These are phyloP conservation scores for Etia nguti DNA, from an alignment of 2,113 vertebrate genomes.

Conservation along the genomic window DNA sequence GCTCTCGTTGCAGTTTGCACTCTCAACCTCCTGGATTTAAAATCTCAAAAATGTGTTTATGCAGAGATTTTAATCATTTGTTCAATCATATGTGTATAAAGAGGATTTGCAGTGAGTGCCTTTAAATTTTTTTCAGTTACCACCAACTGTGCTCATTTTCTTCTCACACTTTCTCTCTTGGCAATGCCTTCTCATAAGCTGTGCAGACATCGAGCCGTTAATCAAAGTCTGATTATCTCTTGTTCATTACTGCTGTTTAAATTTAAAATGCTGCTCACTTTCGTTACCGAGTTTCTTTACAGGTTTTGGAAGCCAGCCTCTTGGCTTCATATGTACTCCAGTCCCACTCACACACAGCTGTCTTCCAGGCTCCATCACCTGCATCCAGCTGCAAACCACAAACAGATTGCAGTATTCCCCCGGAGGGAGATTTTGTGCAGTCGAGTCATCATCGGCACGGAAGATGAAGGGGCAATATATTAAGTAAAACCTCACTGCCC, in stretches of 20 bases:
- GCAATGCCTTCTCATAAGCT: background rate
- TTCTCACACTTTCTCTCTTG: background rate
- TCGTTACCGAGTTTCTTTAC: background rate
- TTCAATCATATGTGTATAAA: background rate
- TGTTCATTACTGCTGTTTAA: background rate
- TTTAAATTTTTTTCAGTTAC: background rate
- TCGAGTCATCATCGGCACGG: slow-evolving; percentile 1
- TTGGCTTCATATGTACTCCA: slow-evolving; percentile 15
- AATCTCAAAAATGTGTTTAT: slow-evolving; percentile 18
- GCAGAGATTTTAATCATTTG: slow-evolving; percentile 10
- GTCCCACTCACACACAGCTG: slow-evolving; percentile 34
- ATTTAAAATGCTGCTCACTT: background rate
- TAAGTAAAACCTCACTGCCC: background rate
- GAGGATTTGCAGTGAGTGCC: background rate
- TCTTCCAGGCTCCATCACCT: slow-evolving; percentile 33
- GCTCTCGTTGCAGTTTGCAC: slow-evolving; percentile 14
- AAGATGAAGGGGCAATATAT: slow-evolving; percentile 11
- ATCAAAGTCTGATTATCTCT: background rate
- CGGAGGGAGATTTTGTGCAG: slow-evolving; percentile 3
- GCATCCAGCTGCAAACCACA: slow-evolving; percentile 56
- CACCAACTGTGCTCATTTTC: background rate
- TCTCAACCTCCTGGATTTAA: background rate
- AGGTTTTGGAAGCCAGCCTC: background rate
- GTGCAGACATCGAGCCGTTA: background rate
- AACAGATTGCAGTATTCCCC: slow-evolving; percentile 47